Base-by-base conservation (phyloP, 2,113 vertebrate genomes). In the Lasiurus borealis region DNA sequence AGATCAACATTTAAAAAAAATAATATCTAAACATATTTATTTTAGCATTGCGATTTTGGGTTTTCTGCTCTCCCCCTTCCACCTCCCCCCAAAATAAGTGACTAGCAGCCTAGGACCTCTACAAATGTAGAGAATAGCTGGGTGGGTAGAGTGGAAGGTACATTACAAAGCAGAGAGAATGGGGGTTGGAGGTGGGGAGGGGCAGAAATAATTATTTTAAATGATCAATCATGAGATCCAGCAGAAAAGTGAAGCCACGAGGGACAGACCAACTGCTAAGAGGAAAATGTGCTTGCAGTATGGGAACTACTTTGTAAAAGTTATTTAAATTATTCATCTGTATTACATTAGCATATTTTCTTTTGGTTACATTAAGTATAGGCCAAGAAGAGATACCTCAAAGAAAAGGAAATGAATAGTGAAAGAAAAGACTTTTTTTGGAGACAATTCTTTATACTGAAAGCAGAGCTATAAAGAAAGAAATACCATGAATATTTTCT, bases 401-500 rank as follows among this genome's bases (percentile, higher is more conserved):
- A 90, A 80, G 57, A 93, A 83, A 78, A 96, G 57, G 36, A 91
- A 84, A 68, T 68, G 13, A 95, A 94, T 8, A 95, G 59, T 73
- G 81, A 96, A 89, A 91, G 81, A 90, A 80, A 83, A 78, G 16
- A 57, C 14, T 71, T 62, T 68, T 68, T 81, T 44, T 31, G 8
- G 23, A 59, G n/a, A 69, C 16, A 71, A 57, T 73, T 91, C 71
- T 80, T 93, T 91, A 80, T 2, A 80, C 81, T 88, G 64, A 93
- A 92, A 94, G 71, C n/a, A 40, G 50, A 91, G 34, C 27, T 81
- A 84, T 25, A 91, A 91, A 86, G 73, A 73, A 92, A 95, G 88
- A 95, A 91, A 87, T 31, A 66, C 81, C 52, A 64, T 14, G 46
- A 95, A 88, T 87, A 89, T 89, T 85, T 82, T 93, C 76, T 73